These are phyloP conservation scores for Eriosoma lanigerum DNA, from an alignment of 1,140 invertebrate genomes.

Conservation along the genomic window DNA sequence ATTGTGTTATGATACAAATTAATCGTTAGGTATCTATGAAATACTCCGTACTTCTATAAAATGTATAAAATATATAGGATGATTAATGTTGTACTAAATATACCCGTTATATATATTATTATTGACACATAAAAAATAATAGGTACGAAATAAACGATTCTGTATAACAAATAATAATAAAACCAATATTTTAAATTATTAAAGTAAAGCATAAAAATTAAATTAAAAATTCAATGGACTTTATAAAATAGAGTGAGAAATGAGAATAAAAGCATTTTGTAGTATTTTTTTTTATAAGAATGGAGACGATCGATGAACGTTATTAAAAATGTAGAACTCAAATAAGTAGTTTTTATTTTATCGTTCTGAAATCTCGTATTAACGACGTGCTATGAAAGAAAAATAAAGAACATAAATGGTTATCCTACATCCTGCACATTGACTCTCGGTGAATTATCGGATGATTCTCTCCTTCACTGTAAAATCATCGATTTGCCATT, in stretches of 20 bases:
- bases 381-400: slow-evolving; percentile 17
- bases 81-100: too few relatives aligned
- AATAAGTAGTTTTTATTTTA: slow-evolving; percentile 22
- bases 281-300: not conserved
- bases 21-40: too few relatives aligned
- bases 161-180: not conserved
- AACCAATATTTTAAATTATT: too few relatives aligned
- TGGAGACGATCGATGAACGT: not conserved
- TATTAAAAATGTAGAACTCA: slow-evolving; percentile 34
- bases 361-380: slow-evolving; percentile 14
- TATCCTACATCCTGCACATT: slow-evolving; percentile 19
- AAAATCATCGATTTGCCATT: slow-evolving; percentile 47
- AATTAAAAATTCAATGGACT: slow-evolving; percentile 7
- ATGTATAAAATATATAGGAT: too few relatives aligned
- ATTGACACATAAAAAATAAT: too few relatives aligned
- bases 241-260: not conserved
- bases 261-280: slow-evolving; percentile 1
- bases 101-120: too few relatives aligned
- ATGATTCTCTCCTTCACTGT: not conserved
- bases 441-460: slow-evolving; percentile 20
- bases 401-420: slow-evolving; percentile 15
- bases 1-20: too few relatives aligned
- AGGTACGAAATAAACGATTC: not conserved
- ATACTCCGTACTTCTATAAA: too few relatives aligned
- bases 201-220: too few relatives aligned